Conservation (phyloP, 2,797 vertebrate genomes). For the Leptoclinus maculatus region DNA sequence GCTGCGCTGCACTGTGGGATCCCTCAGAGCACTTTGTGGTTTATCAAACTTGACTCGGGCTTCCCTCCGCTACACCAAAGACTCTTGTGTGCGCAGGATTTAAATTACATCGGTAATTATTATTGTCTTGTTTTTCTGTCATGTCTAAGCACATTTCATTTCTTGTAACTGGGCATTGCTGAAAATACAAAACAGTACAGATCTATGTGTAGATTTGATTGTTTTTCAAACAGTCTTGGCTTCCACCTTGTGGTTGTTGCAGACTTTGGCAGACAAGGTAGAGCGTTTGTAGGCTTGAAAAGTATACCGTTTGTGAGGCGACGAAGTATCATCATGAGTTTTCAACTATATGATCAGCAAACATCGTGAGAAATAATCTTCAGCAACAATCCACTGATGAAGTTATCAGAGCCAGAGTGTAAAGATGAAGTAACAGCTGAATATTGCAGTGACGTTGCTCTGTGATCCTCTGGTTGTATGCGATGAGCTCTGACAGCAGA, state of each 20-base stretch:
- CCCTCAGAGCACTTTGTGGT: slow-evolving; percentile 73
- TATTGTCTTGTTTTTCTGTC: slow-evolving; percentile 59
- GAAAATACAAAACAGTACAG: slow-evolving; percentile 10
- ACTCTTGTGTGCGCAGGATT: slow-evolving; percentile 46
- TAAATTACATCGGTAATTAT: slow-evolving; percentile 48
- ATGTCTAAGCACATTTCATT: slow-evolving; percentile 32
- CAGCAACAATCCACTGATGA: slow-evolving; percentile 65
- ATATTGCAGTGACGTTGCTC: slow-evolving; percentile 35
- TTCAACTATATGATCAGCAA: slow-evolving; percentile 59
- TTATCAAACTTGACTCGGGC: slow-evolving; percentile 71
- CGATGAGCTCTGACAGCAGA: slow-evolving; percentile 81
- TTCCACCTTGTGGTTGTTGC: slow-evolving; percentile 64
- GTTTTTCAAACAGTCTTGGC: slow-evolving; percentile 28
- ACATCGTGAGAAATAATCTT: slow-evolving; percentile 50
- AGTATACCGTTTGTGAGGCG: slow-evolving; percentile 22
- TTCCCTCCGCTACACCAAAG: slow-evolving; percentile 61
- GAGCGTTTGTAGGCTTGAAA: slow-evolving; percentile 11
- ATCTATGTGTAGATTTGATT: not conserved
- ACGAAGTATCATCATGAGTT: too few species aligned
- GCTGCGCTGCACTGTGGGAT: slow-evolving; percentile 65
- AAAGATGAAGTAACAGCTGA: slow-evolving; percentile 59
- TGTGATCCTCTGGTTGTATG: slow-evolving; percentile 64
- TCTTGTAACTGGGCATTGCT: slow-evolving; percentile 13
- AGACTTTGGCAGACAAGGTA: slow-evolving; percentile 21
- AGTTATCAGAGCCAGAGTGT: slow-evolving; percentile 53